phyloP scores from a whole-genome alignment of 2,113 vertebrate species.

The Heterotis niloticus region DNA sequence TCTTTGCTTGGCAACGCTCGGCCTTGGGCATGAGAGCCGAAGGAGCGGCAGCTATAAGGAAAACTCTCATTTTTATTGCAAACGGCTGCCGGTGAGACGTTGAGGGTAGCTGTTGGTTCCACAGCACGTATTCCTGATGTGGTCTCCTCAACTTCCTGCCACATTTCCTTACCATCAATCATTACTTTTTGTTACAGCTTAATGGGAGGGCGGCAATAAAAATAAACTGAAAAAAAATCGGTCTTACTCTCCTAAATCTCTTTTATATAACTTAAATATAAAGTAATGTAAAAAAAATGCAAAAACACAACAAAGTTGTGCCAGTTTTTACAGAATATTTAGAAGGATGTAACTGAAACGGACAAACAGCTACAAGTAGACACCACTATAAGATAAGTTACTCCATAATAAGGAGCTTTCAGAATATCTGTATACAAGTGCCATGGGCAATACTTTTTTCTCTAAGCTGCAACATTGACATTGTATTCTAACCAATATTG shows the following conservation, averaged over 20 bases:
- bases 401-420: no score
- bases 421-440: no score
- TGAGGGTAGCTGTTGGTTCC: conserved; percentile 20
- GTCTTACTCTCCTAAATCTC: no score
- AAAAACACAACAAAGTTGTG: no score
- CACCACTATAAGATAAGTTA: no score
- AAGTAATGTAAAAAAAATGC: no score
- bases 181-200: conserved; percentile 35
- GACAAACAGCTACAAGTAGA: no score
- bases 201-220: not conserved
- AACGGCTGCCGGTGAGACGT: conserved; percentile 32
- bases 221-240: not conserved
- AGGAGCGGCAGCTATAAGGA: conserved; percentile 26
- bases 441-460: no score
- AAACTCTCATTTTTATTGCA: conserved; percentile 34
- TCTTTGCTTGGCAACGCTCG: conserved; percentile 28
- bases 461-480: no score
- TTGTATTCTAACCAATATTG: no score
- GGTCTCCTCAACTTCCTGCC: conserved; percentile 24
- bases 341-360: no score
- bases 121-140: not conserved
- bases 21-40: conserved; percentile 9
- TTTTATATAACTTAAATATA: not conserved
- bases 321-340: no score
- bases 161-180: conserved; percentile 33